Percentiles rank a stretch among this genome's conserved stretches.
phyloP scores from a whole-genome alignment of 2,113 vertebrate genomes.

The Pygathrix nemaeus region DNA sequence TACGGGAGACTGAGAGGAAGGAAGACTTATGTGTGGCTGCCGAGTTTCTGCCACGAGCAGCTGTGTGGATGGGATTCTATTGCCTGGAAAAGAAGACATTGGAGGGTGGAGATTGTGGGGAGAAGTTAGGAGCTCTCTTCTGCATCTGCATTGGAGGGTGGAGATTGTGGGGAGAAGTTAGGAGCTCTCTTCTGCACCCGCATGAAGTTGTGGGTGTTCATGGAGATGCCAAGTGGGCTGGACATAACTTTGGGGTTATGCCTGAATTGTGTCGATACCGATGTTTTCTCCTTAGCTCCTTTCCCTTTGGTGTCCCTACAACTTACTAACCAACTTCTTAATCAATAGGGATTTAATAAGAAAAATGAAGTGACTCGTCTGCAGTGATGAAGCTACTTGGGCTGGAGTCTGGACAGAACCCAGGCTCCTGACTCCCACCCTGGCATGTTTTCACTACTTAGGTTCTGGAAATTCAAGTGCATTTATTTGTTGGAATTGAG shows the following conservation, averaged over 20 bases:
- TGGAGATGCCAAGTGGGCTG: not conserved
- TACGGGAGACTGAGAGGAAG: too few species aligned
- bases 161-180: rapidly evolving
- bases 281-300: not conserved
- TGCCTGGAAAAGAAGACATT: not conserved
- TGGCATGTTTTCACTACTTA: not conserved
- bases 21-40: rapidly evolving
- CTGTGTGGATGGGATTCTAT: not conserved
- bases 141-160: too few species aligned
- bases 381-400: rapidly evolving
- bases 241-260: rapidly evolving
- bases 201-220: too few species aligned
- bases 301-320: not conserved
- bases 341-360: too few species aligned
- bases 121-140: rapidly evolving
- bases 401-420: not conserved
- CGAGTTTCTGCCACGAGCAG: not conserved
- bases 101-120: too few species aligned
- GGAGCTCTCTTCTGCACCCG: too few species aligned
- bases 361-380: not conserved
- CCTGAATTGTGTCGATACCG: not conserved
- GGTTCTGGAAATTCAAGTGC: not conserved
- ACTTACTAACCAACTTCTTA: not conserved
- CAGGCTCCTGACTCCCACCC: not conserved
- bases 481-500: rapidly evolving